phyloP scores from a whole-genome alignment of 2,888 invertebrate species.

The Pandemis corylana region DNA sequence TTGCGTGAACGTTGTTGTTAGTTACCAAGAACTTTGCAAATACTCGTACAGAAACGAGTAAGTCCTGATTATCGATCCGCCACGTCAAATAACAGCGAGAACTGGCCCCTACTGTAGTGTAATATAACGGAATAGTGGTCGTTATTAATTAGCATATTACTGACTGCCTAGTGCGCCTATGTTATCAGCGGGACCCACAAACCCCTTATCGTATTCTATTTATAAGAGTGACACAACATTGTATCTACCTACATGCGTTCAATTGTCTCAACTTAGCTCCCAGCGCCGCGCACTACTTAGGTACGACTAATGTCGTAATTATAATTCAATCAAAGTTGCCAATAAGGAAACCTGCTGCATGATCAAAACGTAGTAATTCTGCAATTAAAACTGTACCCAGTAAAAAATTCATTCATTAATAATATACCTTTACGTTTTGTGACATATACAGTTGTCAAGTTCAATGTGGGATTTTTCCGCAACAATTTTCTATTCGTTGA shows the following conservation, averaged over 20 bases:
- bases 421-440: no score
- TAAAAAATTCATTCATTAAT: no score
- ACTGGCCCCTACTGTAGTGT: background rate
- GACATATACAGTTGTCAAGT: no score
- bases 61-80: background rate
- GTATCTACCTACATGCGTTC: constrained; percentile 18
- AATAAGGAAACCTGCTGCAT: no score
- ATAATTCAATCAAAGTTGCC: no score
- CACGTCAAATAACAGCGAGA: background rate
- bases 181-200: constrained; percentile 19
- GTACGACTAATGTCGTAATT: no score
- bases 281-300: background rate
- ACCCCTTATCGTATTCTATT: constrained; percentile 30
- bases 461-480: no score
- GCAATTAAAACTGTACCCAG: no score
- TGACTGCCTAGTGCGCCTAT: background rate
- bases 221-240: constrained; percentile 24
- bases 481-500: no score
- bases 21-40: background rate
- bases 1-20: background rate
- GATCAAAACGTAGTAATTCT: no score
- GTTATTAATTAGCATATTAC: constrained; percentile 8
- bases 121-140: constrained; percentile 5
- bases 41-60: background rate
- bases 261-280: constrained; percentile 10